These are phyloP conservation scores for Protaetia brevitarsis DNA, from an alignment of 1,140 invertebrate species.

Conservation along the genomic window DNA sequence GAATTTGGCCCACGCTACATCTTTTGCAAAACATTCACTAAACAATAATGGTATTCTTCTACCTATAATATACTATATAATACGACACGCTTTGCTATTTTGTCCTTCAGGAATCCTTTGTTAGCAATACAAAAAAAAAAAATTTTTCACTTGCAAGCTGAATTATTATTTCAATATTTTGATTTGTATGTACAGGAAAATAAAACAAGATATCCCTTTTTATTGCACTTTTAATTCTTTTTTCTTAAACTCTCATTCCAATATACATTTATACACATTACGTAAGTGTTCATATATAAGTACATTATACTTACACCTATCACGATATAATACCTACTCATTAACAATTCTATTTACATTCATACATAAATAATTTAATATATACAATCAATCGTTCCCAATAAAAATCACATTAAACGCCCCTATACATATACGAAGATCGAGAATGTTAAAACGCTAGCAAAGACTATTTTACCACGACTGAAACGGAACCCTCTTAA, in stretches of 20 bases:
- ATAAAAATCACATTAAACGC: background rate
- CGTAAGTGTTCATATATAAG: background rate
- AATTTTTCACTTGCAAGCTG: no score
- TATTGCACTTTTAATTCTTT: slow-evolving; percentile 16
- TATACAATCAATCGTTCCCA: background rate
- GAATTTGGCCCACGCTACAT: no score
- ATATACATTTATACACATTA: no score
- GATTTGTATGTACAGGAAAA: background rate
- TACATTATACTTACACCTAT: background rate
- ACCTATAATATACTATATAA: no score
- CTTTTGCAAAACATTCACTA: no score
- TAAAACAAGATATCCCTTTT: background rate
- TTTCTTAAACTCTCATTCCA: no score
- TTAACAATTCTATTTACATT: background rate
- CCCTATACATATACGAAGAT: background rate
- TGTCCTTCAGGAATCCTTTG: no score
- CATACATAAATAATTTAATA: background rate
- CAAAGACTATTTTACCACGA: background rate
- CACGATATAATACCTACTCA: background rate
- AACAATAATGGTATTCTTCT: no score
- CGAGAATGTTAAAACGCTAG: background rate
- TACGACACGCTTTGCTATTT: no score
- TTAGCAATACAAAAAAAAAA: no score
- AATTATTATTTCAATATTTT: no score
- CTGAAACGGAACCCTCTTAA: slow-evolving; percentile 27